phyloP scores from a whole-genome alignment of 2,113 vertebrate genomes.

The Dromiciops gliroides region DNA sequence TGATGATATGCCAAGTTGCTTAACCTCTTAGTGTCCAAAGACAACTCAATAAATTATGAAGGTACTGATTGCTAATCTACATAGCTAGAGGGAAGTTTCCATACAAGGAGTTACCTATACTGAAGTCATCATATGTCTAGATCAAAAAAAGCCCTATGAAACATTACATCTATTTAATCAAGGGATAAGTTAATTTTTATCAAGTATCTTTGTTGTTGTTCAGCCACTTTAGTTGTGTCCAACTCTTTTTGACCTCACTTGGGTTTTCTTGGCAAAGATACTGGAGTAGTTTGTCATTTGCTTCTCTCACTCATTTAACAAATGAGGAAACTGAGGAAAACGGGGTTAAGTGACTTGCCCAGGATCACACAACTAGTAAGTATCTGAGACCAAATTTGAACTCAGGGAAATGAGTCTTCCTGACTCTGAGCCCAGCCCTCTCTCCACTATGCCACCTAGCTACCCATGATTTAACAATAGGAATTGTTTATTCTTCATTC shows the following conservation, averaged over 20 bases:
- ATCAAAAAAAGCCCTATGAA: not conserved
- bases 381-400: not conserved
- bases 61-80: not conserved
- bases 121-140: not conserved
- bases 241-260: not conserved
- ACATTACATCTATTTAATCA: not conserved
- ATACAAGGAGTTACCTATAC: not conserved
- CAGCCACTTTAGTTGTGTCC: not conserved
- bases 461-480: too few species aligned
- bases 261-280: not conserved
- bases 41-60: not conserved
- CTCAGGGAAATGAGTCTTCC: not conserved
- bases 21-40: not conserved
- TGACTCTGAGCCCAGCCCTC: too few species aligned
- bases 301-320: not conserved
- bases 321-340: not conserved
- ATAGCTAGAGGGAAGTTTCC: not conserved
- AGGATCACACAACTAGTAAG: not conserved
- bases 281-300: not conserved
- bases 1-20: not conserved
- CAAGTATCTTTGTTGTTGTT: not conserved
- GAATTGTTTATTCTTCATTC: too few species aligned
- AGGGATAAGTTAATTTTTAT: not conserved
- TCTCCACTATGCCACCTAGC: not conserved
- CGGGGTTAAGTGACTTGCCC: not conserved